phyloP scores from a whole-genome alignment of 2,797 vertebrate genomes.

The Jordanella pulchra region DNA sequence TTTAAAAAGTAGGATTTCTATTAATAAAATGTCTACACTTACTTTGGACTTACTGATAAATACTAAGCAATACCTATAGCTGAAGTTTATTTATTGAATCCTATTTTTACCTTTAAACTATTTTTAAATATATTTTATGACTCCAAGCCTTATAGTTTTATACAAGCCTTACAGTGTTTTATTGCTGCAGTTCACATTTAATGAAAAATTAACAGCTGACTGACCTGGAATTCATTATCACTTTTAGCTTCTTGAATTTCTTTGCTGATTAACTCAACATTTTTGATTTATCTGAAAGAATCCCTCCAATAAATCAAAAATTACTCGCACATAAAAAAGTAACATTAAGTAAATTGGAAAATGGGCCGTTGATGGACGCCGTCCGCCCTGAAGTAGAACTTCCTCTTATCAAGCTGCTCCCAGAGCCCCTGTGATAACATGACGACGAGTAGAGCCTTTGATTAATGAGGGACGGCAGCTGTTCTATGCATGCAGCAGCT shows the following conservation, averaged over 20 bases:
- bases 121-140: neutral
- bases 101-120: neutral
- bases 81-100: neutral
- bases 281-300: neutral
- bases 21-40: neutral
- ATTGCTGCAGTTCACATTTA: neutral
- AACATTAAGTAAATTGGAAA: neutral
- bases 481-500: conserved; percentile 13
- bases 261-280: neutral
- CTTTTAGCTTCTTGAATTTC: neutral
- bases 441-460: conserved; percentile 19
- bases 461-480: conserved; percentile 19
- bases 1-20: neutral
- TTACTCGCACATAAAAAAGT: neutral
- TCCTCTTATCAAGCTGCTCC: neutral
- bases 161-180: neutral
- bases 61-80: neutral
- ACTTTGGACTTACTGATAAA: neutral
- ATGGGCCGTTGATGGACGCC: neutral
- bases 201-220: neutral
- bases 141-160: neutral
- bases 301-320: neutral
- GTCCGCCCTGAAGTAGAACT: neutral
- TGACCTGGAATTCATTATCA: neutral
- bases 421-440: neutral